Conservation (phyloP, 2,888 invertebrate species). For the Pollenia griseotomentosa region DNA sequence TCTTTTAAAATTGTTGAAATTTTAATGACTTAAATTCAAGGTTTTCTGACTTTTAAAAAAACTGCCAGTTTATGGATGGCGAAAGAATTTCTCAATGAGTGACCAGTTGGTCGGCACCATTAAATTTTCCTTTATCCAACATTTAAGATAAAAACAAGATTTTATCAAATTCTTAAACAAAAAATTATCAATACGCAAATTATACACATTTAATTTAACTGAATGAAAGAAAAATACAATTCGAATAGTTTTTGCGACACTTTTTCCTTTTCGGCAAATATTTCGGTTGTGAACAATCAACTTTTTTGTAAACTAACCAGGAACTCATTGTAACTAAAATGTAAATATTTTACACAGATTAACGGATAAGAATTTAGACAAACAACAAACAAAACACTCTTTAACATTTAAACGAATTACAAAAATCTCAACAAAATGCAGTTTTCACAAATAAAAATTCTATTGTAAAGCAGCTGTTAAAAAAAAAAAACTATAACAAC, state of each 20-base stretch:
- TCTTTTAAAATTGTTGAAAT: no score
- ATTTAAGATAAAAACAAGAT: neutral
- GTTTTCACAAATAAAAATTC: slow-evolving; percentile 23
- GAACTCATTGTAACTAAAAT: neutral
- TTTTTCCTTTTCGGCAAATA: neutral
- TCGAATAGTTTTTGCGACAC: slow-evolving; percentile 42
- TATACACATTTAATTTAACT: slow-evolving; percentile 33
- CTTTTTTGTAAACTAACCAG: neutral
- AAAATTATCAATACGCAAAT: slow-evolving; percentile 6
- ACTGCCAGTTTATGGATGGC: no score
- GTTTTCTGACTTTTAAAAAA: no score
- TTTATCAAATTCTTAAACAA: slow-evolving; percentile 12
- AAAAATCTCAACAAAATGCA: slow-evolving; percentile 46
- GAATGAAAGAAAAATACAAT: slow-evolving; percentile 4
- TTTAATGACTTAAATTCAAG: no score
- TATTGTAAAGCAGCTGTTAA: slow-evolving; percentile 56
- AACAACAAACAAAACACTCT: slow-evolving; percentile 1
- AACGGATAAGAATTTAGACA: slow-evolving; percentile 28
- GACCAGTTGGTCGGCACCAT: neutral
- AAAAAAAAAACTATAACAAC: slow-evolving; percentile 19
- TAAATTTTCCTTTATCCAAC: no score
- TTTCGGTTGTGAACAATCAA: slow-evolving; percentile 8
- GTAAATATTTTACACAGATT: slow-evolving; percentile 37
- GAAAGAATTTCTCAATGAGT: neutral
- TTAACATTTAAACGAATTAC: slow-evolving; percentile 29